Evolutionary conservation across 2,797 vertebrate species (phyloP), one percentile per base, ranked within the genome.

Genomic region (Parauchenoglanis punctatus): DNA sequence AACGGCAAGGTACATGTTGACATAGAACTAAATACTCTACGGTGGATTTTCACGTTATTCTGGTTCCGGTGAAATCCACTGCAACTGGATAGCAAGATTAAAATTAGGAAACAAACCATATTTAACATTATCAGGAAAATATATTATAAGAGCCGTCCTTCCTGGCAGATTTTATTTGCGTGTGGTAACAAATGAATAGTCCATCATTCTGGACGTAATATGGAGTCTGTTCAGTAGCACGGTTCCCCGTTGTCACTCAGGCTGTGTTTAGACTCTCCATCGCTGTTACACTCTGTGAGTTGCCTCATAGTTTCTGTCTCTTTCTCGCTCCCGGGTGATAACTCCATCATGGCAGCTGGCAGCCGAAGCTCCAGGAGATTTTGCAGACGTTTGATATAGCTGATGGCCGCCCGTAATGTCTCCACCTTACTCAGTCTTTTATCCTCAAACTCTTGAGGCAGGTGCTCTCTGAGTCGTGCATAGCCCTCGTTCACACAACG

Each of bases 401-500:
- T 93, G 58, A 99, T 97, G 44, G 98, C 98, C 3, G 97, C 97
- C 18, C 97, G 95, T 65, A 99, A 95, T 2, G 98, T 99, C 94
- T 99, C 97, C 94, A 98, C 98, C 87, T 99, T 99, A 94, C 97
- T 99, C 88, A 98, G 97, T 78, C 97, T 95, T 89, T 93, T 96
- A 91, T 96, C 97, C 1, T 96, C 95, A 18, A 97, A 93, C 81
- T 97, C 97, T 49, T 92, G 94, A 18, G 98, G 98, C 88, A 99
- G 96, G 92, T 97, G 97, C 88, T 97, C 95, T 2, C 97, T 91
- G 67, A 99, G 97, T 44, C 97, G 97, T 7, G 96, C 95, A 90
- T 99, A 99, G 61, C 97, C 98, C 89, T 97, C 96, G n/a, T 99
- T 99, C 73, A 99, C 97, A n/a, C 97, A 98, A 91, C 97, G 97